Percentiles rank a stretch among this genome's conserved stretches.
phyloP scores from a whole-genome alignment of 64 coral and sea anemone genomes.

The Montipora foliosa region DNA sequence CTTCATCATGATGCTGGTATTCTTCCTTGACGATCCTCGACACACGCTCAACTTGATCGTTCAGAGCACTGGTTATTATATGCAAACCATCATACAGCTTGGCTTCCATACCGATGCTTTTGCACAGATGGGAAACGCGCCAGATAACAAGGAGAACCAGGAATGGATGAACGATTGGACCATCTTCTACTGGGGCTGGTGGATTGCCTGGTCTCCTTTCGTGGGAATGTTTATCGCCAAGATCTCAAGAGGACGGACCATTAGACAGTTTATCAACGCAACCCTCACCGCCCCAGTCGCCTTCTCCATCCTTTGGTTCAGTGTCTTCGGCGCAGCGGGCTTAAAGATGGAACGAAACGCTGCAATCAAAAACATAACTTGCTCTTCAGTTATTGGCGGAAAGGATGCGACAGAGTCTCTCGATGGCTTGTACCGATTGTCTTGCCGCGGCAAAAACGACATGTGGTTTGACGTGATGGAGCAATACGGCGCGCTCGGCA shows the following conservation, averaged over 20 bases:
- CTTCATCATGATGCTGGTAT: slow-evolving; percentile 52
- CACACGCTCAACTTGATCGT: slow-evolving; percentile 58
- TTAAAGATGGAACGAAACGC: slow-evolving; percentile 64
- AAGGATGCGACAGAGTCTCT: neutral
- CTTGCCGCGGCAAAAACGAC: slow-evolving; percentile 26
- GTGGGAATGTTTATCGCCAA: slow-evolving; percentile 67
- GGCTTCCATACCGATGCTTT: slow-evolving; percentile 79
- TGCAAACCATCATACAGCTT: slow-evolving; percentile 54
- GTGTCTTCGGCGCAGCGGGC: slow-evolving; percentile 59
- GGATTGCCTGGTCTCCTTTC: slow-evolving; percentile 76
- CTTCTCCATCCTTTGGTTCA: slow-evolving; percentile 67
- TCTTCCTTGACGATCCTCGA: slow-evolving; percentile 56
- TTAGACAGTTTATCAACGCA: slow-evolving; percentile 56
- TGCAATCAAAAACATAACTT: slow-evolving; percentile 12
- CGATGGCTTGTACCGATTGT: slow-evolving; percentile 39
- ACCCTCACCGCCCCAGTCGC: slow-evolving; percentile 60
- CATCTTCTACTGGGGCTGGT: slow-evolving; percentile 79
- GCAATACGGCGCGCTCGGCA: slow-evolving; percentile 28
- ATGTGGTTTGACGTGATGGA: slow-evolving; percentile 78
- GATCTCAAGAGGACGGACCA: slow-evolving; percentile 69
- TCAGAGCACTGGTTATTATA: slow-evolving; percentile 59
- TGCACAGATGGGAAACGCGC: slow-evolving; percentile 67
- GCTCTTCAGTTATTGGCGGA: slow-evolving; percentile 20
- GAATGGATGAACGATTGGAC: slow-evolving; percentile 72
- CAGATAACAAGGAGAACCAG: slow-evolving; percentile 22